Evolutionary conservation across 2,888 invertebrate species (phyloP).

Genomic region (Acleris cristana): DNA sequence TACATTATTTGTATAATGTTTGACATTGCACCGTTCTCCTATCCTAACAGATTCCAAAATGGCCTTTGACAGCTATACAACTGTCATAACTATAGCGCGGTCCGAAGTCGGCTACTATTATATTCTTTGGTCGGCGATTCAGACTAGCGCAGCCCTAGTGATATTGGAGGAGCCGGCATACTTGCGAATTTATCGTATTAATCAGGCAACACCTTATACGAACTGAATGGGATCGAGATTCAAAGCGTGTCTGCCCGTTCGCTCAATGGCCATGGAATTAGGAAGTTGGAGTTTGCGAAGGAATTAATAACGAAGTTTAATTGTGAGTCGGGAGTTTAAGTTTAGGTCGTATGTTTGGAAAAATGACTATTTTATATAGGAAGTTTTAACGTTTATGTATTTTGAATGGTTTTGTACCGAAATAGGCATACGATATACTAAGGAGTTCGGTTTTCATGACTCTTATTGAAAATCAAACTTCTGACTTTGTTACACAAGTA

Average conservation of each 20-base stretch:
- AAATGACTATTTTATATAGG: background rate
- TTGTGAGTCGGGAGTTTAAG: conserved; percentile 10
- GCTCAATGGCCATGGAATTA: conserved; percentile 35
- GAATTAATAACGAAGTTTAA: conserved; percentile 30
- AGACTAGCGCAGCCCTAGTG: conserved; percentile 26
- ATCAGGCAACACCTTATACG: conserved; percentile 57
- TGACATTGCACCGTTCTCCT: background rate
- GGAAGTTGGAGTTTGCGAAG: conserved; percentile 25
- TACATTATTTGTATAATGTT: background rate
- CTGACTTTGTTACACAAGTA: no score
- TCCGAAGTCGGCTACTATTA: no score
- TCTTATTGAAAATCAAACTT: no score
- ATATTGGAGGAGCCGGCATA: conserved; percentile 50
- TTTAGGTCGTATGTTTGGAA: background rate
- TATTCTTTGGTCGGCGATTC: no score
- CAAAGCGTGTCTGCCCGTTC: conserved; percentile 27
- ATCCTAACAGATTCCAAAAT: background rate
- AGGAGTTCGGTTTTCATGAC: no score
- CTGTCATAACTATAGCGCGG: no score
- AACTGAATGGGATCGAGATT: conserved; percentile 52
- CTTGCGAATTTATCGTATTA: conserved; percentile 62
- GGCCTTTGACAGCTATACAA: no score
- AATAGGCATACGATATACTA: no score
- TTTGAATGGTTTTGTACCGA: no score
- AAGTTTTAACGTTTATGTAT: no score